Conservation (phyloP, 2,888 invertebrate species). For the Thymelicus acteon region DNA sequence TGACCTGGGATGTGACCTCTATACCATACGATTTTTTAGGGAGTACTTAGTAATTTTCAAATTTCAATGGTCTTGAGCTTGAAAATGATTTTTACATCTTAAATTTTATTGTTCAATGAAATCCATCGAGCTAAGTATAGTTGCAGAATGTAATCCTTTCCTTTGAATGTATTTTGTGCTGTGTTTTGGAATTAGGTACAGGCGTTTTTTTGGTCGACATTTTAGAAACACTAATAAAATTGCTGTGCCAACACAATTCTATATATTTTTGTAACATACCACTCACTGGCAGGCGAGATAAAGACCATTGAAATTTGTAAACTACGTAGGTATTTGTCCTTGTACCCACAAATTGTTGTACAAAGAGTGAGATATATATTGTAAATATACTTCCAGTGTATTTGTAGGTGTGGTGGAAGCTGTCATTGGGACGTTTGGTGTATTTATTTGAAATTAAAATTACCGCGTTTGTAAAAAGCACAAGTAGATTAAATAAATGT, state of each 20-base stretch:
- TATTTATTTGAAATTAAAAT: slow-evolving; percentile 55
- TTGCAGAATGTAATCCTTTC: no score
- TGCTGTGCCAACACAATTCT: no score
- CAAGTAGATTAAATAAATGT: slow-evolving; percentile 25
- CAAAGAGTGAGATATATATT: slow-evolving; percentile 25
- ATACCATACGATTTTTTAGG: slow-evolving; percentile 17
- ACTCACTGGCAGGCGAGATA: not conserved
- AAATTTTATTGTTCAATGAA: no score
- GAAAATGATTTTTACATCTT: not conserved
- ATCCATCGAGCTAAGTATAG: no score
- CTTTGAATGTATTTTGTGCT: no score
- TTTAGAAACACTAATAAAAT: no score
- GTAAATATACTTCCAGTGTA: slow-evolving; percentile 28
- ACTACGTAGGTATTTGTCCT: slow-evolving; percentile 12
- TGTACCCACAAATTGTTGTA: slow-evolving; percentile 5
- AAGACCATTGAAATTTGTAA: slow-evolving; percentile 15
- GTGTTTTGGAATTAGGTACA: no score
- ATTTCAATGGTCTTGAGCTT: slow-evolving; percentile 13
- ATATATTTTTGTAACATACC: not conserved
- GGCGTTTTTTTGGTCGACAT: no score
- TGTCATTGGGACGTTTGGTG: slow-evolving; percentile 60
- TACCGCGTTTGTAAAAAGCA: slow-evolving; percentile 31
- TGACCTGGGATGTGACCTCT: slow-evolving; percentile 11
- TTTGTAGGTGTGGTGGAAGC: slow-evolving; percentile 49
- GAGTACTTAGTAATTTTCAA: slow-evolving; percentile 24